Evolutionary conservation across 1,140 invertebrate genomes (phyloP), one percentile per base, ranked within the genome.

Genomic region (Trichomalopsis sarcophagae): DNA sequence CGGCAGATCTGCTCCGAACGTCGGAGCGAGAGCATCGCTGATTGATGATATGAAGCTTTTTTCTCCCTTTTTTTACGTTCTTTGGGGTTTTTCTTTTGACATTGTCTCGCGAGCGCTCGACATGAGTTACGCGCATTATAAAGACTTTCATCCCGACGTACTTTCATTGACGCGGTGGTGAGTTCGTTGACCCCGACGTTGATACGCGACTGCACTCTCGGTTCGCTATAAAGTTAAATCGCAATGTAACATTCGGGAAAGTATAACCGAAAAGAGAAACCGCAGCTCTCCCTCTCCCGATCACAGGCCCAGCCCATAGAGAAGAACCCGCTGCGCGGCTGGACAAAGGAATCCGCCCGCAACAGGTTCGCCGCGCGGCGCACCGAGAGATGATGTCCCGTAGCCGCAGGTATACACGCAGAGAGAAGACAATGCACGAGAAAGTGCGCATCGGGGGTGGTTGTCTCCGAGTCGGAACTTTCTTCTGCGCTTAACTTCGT

Each of bases 351-450:
- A 73, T 77, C 23, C 13, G 21, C 17, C 81, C 66, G 82, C 82
- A 84, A 84, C 82, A 84, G 82, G 82, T 84, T 68, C 33, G 14
- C 44, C 2, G 27, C 13, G 44, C 13, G 44, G n/a, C 27, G 27
- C 68, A 44, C 80, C 80, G 69, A 62, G 68, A 71, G 69, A 82
- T 82, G 10, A 81, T 81, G 78, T 36, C 30, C 33, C 36, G 33
- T 14, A n/a, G 78, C 66, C 66, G 40, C 69, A 82, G 69, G 69
- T 73, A 66, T 30, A 13, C 40, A 44, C 7, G 23, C 17, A 21
- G 40, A 47, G 11, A 9, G 2, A 3, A 27, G 75, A n/a, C 66
- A 36, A 40, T 71, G 40, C 30, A 23, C 62, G 40, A 71, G 68
- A 71, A 71, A 71, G 73, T 33, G 73, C 33, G 17, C 33, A 33